phyloP scores from a whole-genome alignment of 2,797 vertebrate genomes.

The Rhinichthys osculus region DNA sequence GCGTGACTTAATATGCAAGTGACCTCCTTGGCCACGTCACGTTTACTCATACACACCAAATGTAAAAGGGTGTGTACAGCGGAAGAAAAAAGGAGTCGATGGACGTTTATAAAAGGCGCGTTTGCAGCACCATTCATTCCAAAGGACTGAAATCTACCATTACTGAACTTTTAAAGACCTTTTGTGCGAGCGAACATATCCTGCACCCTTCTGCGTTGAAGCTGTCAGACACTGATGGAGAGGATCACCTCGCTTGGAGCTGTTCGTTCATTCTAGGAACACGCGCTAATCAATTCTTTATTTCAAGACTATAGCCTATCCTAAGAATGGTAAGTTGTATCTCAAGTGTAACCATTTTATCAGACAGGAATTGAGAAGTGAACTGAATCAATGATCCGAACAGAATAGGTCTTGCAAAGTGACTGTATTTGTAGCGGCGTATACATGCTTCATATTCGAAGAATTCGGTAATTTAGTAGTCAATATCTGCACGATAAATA shows the following conservation, averaged over 20 bases:
- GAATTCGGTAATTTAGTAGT: background rate
- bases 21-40: background rate
- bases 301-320: background rate
- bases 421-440: background rate
- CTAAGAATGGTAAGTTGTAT: conserved; percentile 49
- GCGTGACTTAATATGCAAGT: background rate
- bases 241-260: conserved; percentile 3
- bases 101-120: conserved; percentile 2
- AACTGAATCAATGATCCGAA: background rate
- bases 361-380: background rate
- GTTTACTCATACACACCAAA: no score
- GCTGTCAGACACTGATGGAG: background rate
- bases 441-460: background rate
- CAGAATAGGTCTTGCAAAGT: background rate
- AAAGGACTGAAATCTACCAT: background rate
- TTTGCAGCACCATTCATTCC: background rate
- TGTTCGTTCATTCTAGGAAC: conserved; percentile 8
- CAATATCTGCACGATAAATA: background rate
- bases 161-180: conserved; percentile 2
- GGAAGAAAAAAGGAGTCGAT: conserved; percentile 7
- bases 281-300: background rate
- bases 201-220: background rate
- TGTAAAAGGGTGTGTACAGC: conserved; percentile 14
- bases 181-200: background rate
- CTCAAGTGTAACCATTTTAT: background rate